A percentile compares a stretch with the other conserved stretches of the same genome.
These are phyloP conservation scores for Schlechtendalia chinensis DNA, from an alignment of 1,140 invertebrate species.

Conservation along the genomic window DNA sequence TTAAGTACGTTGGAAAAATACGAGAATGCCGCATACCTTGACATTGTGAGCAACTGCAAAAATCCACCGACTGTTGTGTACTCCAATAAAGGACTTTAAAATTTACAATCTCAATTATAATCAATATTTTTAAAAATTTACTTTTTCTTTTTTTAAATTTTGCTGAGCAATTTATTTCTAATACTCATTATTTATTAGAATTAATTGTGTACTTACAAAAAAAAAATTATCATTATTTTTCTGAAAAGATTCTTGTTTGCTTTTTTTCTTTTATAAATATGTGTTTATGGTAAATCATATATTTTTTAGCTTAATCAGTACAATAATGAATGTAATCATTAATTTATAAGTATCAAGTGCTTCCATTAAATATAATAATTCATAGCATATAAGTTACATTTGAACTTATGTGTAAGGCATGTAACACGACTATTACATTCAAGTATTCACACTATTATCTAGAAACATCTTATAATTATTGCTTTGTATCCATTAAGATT, in stretches of 20 bases:
- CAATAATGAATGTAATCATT: not conserved
- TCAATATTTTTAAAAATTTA: not conserved
- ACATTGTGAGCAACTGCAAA: constrained; percentile 63
- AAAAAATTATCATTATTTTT: too few species aligned
- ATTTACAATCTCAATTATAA: not conserved
- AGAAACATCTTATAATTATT: not conserved
- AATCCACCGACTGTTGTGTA: constrained; percentile 69
- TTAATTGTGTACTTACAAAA: too few species aligned
- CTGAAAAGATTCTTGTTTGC: not conserved
- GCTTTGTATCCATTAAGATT: not conserved
- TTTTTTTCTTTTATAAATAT: too few species aligned
- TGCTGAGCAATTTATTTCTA: too few species aligned
- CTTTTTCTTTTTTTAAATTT: not conserved
- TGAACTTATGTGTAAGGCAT: not conserved
- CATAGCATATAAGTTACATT: not conserved
- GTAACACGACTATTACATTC: not conserved
- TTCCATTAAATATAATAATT: constrained; percentile 29
- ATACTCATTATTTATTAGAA: too few species aligned
- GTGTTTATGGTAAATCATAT: too few species aligned
- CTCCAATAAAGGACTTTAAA: constrained; percentile 80
- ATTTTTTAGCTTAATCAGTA: not conserved
- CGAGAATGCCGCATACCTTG: constrained; percentile 70
- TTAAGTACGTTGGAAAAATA: constrained; percentile 67
- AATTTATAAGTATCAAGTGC: constrained; percentile 27
- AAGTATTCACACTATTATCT: not conserved